Base-by-base conservation (phyloP, 2,797 vertebrate genomes). In the Schizopygopsis pylzovi region DNA sequence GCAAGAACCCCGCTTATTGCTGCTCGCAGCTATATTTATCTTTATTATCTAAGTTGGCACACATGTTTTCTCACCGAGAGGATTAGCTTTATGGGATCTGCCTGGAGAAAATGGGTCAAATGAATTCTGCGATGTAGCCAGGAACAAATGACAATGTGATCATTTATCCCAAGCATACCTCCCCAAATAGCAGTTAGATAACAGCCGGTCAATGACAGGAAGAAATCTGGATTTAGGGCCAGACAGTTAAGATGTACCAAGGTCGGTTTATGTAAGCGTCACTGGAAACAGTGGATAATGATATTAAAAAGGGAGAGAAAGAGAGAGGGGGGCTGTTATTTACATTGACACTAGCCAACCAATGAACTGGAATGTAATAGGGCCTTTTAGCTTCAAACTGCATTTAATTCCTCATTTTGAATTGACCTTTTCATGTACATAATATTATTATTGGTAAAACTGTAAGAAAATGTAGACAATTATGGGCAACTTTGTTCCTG, bases 61-160 rank as follows among this genome's bases (percentile, higher is more conserved):
- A 47, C 82, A 83, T 86, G 70, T 82, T 67, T 88, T 80, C 70
- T 86, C 43, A 25, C 76, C 25, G 83, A 89, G 84, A 87, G 63
- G 87, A 90, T 90, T 90, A 89, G 61, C 54, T 86, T 87, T 83
- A 88, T 79, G 82, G 79, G 85, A 86, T 90, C 70, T 61, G 61
- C 9, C 73, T 15, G 78, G 79, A 61, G 61, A 79, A 88, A 87
- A 72, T 68, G 76, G 85, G 83, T 84, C 77, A 85, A 84, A 87
- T 80, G 73, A 71, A 39, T 49, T 59, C 8, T 39, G 39, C 12
- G 11, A 18, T 33, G 20, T 28, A 78, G 28, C 47, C 33, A 67
- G 49, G 75, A 63, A 73, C 59, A 25, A 81, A 25, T 52, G 20
- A 82, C 15, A 7, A 63, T 63, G 61, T 63, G 28, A 71, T 85